A percentile compares a stretch with the other conserved stretches of the same genome.
Evolutionary conservation across 2,888 invertebrate species (phyloP).

Genomic region (Fissipunctia ypsillon): DNA sequence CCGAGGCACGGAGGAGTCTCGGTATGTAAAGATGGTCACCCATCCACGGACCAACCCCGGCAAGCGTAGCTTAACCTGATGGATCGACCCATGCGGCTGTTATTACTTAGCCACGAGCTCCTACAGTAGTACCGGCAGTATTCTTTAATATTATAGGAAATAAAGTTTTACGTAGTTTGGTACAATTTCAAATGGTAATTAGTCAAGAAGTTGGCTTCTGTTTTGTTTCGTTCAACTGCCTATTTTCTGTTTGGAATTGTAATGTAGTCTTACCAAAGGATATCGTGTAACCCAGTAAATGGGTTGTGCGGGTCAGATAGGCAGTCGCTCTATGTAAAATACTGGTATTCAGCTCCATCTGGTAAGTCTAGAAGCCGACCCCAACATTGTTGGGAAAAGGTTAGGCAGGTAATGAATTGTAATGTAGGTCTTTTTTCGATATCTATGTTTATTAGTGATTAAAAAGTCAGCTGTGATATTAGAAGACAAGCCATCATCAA

Average conservation of each 20-base stretch:
- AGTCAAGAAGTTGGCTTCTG: constrained; percentile 28
- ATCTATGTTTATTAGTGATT: background rate
- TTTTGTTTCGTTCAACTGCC: constrained; percentile 28
- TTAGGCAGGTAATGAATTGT: too few relatives aligned
- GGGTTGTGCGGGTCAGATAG: background rate
- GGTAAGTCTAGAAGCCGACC: too few relatives aligned
- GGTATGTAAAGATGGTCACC: too few relatives aligned
- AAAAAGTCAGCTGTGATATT: background rate
- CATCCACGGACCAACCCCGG: too few relatives aligned
- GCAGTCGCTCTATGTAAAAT: background rate
- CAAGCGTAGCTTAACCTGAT: too few relatives aligned
- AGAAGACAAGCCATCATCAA: background rate
- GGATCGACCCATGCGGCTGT: too few relatives aligned
- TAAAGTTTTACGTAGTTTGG: constrained; percentile 29
- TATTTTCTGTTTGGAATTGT: constrained; percentile 28
- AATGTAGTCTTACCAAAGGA: background rate
- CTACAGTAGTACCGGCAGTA: too few relatives aligned
- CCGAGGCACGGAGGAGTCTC: too few relatives aligned
- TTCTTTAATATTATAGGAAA: constrained; percentile 47
- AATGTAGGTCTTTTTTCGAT: background rate
- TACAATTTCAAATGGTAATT: constrained; percentile 65
- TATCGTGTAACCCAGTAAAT: background rate
- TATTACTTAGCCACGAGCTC: too few relatives aligned
- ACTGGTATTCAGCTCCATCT: background rate
- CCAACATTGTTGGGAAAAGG: too few relatives aligned